Evolutionary conservation across 2,888 invertebrate genomes (phyloP), one percentile per base, ranked within the genome.

Genomic region (Dryomyza anilis): DNA sequence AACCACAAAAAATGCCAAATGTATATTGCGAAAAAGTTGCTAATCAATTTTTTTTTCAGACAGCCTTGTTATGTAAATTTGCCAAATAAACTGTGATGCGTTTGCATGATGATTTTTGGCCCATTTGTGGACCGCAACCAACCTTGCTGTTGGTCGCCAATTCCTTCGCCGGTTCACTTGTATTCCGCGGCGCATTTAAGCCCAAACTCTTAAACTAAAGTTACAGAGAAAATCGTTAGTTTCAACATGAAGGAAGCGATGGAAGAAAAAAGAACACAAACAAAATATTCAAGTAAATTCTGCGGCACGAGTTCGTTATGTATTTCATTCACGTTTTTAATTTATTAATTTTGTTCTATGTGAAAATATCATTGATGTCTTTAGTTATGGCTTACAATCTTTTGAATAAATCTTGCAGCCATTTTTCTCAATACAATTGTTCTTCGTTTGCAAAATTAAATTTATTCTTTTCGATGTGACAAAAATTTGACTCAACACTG

Each of bases 341-440:
- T 43, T 43, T 16, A 14, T 16, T 43, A 43, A 43, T 2, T 39
- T 21, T 48, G 7, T 16, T 48, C 23, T 50, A 8, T 19, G 50
- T 14, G 10, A 53, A 53, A 14, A 53, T 29, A 29, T 50, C 23
- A 45, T 16, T 27, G 12, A 16, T 23, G 14, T 25, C 23, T 14
- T 23, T 21, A 50, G 23, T 50, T 25, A n/a, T 50, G 23, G 72
- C 83, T 83, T 83, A 83, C 83, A 78, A 83, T 81, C 77, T 77
- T 82, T 68, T 81, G 80, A 72, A 83, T 81, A 48, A 83, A 76
- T 77, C 82, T 80, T 71, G 80, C 80, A 77, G 83, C 83, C 83
- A 83, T 82, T 67, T 70, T 39, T 33, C 8, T 46, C 45, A 48
- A 67, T n/a, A n/a, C n/a, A 39, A 12, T 39, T 67, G 65, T 63